Conservation (phyloP, 1,140 invertebrate genomes). For the Trissolcus basalis region DNA sequence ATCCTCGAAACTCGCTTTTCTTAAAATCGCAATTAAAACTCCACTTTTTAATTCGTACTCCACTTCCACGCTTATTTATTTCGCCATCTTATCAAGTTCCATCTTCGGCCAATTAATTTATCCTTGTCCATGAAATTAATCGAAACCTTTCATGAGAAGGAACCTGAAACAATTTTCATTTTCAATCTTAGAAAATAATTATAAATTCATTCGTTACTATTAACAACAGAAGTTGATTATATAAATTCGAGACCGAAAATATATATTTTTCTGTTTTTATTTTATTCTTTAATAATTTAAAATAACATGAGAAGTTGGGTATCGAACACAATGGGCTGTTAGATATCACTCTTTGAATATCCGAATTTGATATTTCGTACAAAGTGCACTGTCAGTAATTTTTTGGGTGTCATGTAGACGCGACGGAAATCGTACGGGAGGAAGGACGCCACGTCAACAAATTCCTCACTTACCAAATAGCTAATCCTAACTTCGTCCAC, state of each 20-base stretch:
- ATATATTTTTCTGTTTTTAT: no score
- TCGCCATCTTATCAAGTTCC: not conserved
- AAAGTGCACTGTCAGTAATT: conserved; percentile 53
- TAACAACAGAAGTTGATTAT: no score
- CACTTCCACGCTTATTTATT: not conserved
- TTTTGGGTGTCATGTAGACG: conserved; percentile 58
- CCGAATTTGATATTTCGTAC: conserved; percentile 42
- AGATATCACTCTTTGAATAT: conserved; percentile 21
- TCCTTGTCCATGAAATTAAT: not conserved
- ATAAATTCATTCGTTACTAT: no score
- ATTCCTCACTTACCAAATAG: conserved; percentile 72
- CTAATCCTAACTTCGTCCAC: conserved; percentile 66
- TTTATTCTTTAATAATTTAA: no score
- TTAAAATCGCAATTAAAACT: conserved; percentile 57
- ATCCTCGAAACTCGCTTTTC: conserved; percentile 60
- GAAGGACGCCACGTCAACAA: conserved; percentile 70
- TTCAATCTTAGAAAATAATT: no score
- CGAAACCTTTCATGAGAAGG: no score
- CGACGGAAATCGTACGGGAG: conserved; percentile 53
- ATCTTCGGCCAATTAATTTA: not conserved
- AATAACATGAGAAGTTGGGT: no score
- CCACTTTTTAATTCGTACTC: conserved; percentile 27
- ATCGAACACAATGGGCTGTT: not conserved
- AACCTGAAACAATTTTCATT: no score
- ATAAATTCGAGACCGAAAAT: no score